phyloP scores from a whole-genome alignment of 2,113 vertebrate genomes.

The Chaetodon auriga region DNA sequence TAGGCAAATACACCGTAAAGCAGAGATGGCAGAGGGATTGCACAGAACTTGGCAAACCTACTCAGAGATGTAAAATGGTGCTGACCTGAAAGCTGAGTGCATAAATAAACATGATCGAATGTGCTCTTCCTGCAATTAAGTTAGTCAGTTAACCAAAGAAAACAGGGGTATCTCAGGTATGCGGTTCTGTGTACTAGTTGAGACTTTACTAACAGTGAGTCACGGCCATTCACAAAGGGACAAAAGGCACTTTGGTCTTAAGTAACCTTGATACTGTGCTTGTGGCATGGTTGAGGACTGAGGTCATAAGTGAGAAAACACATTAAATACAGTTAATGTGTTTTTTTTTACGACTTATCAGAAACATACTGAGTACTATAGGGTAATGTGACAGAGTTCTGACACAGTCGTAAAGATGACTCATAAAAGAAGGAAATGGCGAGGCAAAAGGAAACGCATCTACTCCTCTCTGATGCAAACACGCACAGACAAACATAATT shows the following conservation, averaged over 20 bases:
- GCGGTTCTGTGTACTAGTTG: not conserved
- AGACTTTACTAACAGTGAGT: constrained; percentile 45
- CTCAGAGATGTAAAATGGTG: not conserved
- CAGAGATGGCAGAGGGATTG: not conserved
- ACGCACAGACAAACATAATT: not conserved
- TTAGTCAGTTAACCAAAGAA: constrained; percentile 14
- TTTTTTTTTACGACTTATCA: constrained; percentile 24
- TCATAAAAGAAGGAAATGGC: not conserved
- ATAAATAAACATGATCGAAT: constrained; percentile 40
- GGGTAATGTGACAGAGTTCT: not conserved
- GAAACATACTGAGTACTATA: not conserved
- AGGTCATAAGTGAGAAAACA: constrained; percentile 29
- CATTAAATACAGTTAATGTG: not conserved
- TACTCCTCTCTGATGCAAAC: not conserved
- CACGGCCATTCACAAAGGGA: constrained; percentile 23
- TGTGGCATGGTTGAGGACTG: constrained; percentile 23
- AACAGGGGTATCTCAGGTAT: constrained; percentile 45
- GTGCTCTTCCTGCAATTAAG: constrained; percentile 24
- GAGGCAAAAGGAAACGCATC: not conserved
- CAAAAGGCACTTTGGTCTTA: constrained; percentile 31
- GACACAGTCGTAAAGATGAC: constrained; percentile 7
- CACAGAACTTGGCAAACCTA: constrained; percentile 22
- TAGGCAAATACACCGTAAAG: constrained; percentile 26
- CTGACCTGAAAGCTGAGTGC: constrained; percentile 1
- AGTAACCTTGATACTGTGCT: constrained; percentile 28